Evolutionary conservation across 2,888 invertebrate genomes (phyloP).

Genomic region (Gortyna flavago): DNA sequence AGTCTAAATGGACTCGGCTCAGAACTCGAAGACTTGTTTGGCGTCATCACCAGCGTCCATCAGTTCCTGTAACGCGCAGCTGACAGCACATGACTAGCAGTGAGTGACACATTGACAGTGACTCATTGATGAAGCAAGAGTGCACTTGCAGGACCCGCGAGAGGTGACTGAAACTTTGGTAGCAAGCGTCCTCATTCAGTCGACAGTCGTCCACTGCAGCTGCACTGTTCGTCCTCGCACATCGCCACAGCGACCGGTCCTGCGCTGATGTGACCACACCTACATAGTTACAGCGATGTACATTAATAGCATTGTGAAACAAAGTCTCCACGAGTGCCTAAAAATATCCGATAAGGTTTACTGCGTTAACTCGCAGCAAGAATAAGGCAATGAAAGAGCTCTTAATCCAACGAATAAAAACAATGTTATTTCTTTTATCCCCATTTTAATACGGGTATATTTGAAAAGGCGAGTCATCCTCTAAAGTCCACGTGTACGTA

Average conservation of each 20-base stretch:
- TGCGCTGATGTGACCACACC: too few species aligned
- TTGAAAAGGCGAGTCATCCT: conserved; percentile 19
- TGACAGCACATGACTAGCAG: too few species aligned
- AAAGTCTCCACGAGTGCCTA: neutral
- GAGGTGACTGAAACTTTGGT: too few species aligned
- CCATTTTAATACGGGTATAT: conserved; percentile 18
- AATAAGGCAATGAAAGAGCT: conserved; percentile 28
- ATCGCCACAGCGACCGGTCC: neutral
- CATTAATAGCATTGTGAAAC: neutral
- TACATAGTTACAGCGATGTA: neutral
- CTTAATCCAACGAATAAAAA: conserved; percentile 47
- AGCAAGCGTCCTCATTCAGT: neutral
- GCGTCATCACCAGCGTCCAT: too few species aligned
- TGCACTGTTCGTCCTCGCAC: neutral
- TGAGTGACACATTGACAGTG: neutral
- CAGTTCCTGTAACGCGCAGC: too few species aligned
- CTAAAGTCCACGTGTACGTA: conserved; percentile 53
- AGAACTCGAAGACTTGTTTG: too few species aligned
- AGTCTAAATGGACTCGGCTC: too few species aligned
- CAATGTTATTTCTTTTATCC: conserved; percentile 37
- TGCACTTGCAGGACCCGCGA: neutral
- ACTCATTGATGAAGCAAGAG: neutral
- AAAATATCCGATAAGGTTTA: neutral
- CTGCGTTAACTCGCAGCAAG: neutral
- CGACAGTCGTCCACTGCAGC: neutral